Evolutionary conservation across 2,113 vertebrate species (phyloP).

Genomic region (Pedetes capensis): DNA sequence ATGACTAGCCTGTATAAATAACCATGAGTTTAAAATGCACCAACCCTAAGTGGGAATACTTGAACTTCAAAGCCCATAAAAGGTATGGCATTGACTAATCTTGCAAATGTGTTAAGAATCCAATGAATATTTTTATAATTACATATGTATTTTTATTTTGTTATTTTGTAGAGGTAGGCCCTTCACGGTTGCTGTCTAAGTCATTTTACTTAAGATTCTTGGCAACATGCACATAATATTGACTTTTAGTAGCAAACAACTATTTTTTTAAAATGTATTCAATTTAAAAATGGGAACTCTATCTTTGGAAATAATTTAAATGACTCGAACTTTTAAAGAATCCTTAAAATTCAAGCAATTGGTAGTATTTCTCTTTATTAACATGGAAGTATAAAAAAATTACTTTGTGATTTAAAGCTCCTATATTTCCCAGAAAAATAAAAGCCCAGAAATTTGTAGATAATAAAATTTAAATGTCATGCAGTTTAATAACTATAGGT

Average conservation of each 20-base stretch:
- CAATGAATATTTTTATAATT: slow-evolving; percentile 27
- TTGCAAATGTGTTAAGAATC: slow-evolving; percentile 50
- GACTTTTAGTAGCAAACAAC: slow-evolving; percentile 57
- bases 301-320: slow-evolving; percentile 58
- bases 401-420: slow-evolving; percentile 50
- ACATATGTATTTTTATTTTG: slow-evolving; percentile 8
- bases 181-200: slow-evolving; percentile 8
- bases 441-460: slow-evolving; percentile 85
- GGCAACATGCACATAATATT: slow-evolving; percentile 64
- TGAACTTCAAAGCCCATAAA: slow-evolving; percentile 40
- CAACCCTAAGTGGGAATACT: not conserved
- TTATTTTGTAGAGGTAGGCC: slow-evolving; percentile 16
- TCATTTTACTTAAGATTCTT: slow-evolving; percentile 29
- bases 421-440: slow-evolving; percentile 76
- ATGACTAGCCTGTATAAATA: slow-evolving; percentile 42
- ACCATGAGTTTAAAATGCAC: slow-evolving; percentile 46
- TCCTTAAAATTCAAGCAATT: slow-evolving; percentile 72
- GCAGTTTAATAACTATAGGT: slow-evolving; percentile 83
- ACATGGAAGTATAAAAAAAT: slow-evolving; percentile 40
- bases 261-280: slow-evolving; percentile 45
- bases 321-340: slow-evolving; percentile 64
- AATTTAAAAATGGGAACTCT: slow-evolving; percentile 57
- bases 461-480: slow-evolving; percentile 86
- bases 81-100: slow-evolving; percentile 30
- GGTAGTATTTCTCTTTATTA: slow-evolving; percentile 54